Evolutionary conservation across 2,888 invertebrate genomes (phyloP), one percentile per base, ranked within the genome.

Genomic region (Philereme vetulata): DNA sequence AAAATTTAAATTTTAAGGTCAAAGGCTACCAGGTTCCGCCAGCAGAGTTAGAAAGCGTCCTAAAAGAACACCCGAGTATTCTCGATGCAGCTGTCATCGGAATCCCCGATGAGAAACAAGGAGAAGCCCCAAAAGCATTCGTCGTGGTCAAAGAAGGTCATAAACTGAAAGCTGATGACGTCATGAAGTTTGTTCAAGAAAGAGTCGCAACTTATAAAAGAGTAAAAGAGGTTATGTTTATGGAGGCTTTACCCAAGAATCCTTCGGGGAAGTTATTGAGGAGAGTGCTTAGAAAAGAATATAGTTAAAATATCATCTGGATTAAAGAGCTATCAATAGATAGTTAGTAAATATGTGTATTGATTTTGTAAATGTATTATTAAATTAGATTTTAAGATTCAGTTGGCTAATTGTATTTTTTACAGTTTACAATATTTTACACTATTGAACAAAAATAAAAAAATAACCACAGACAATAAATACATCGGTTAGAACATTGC

Each of bases 1-100:
- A 38, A 1, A 38, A 6, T 38, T 38, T 3, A 8, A 42, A n/a
- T 87, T 76, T 96, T 69, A 66, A 85, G 86, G 95, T 95, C 0
- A 94, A 93, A 85, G 94, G 93, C 2, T 94, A 89, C 75, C 93
- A 97, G 94, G 97, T 97, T 32, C 94, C 97, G n/a, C 98, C 97
- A 10, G 97, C 97, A 4, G 98, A 98, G 83, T 81, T 98, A 45
- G 97, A 98, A 84, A 95, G 93, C 56, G 71, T 96, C 6, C 80
- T 97, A 3, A 92, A 95, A 65, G 92, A 93, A 51, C 95, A 96
- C 85, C 95, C 96, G 0, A 93, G 93, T 45, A 93, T 98, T 0
- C 77, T 91, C 33, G 98, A 98, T 71, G 96, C 95, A 0, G 97
- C 96, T 0, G 97, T 98, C 1, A 89, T 97, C 60, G 97, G 97